Conservation (phyloP, 2,113 vertebrate genomes). For the Rhea pennata region DNA sequence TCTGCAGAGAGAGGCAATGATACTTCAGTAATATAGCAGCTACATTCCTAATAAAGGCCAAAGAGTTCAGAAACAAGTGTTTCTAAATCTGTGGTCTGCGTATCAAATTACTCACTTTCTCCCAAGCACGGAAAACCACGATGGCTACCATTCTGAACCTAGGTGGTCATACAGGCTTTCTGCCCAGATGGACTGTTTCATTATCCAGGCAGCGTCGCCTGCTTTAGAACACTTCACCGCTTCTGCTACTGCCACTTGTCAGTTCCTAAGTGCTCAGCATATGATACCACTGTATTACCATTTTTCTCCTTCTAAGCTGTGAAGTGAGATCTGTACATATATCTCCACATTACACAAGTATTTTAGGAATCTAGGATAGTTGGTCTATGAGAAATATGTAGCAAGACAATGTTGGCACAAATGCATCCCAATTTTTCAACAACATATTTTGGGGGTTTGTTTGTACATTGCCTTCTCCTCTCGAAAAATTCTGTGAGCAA, state of each 20-base stretch:
- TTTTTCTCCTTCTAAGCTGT: not conserved
- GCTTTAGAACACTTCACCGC: not conserved
- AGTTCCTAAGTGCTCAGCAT: not conserved
- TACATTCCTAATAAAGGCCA: not conserved
- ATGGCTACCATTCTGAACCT: conserved; percentile 2
- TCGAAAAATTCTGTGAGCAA: not conserved
- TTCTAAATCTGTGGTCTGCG: not conserved
- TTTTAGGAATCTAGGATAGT: not conserved
- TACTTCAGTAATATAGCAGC: conserved; percentile 30
- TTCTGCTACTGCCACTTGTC: not conserved
- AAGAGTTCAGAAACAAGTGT: conserved; percentile 8
- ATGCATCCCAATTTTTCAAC: not conserved
- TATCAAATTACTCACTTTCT: not conserved
- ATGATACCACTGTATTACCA: not conserved
- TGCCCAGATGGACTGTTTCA: not conserved
- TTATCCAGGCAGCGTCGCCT: not conserved
- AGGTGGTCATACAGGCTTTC: not conserved
- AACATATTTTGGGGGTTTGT: not conserved
- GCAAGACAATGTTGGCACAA: not conserved
- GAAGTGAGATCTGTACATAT: not conserved
- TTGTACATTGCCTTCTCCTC: not conserved
- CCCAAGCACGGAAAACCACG: not conserved
- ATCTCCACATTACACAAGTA: not conserved
- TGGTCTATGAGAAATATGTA: not conserved
- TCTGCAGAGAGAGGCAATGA: conserved; percentile 71